phyloP scores from a whole-genome alignment of 2,797 vertebrate genomes.

The Acanthurus tractus region DNA sequence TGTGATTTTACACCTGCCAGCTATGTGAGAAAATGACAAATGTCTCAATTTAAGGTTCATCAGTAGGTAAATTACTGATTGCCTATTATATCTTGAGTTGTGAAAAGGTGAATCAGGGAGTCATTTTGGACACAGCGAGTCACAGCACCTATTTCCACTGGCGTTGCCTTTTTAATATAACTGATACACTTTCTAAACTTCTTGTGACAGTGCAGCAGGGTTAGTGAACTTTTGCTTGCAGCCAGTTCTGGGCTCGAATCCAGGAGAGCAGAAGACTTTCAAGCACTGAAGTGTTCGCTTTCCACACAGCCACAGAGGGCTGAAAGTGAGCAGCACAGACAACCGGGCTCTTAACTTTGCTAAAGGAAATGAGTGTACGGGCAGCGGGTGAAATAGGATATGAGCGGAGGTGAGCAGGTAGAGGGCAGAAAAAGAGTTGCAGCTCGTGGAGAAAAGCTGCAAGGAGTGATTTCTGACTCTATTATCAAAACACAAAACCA shows the following conservation, averaged over 20 bases:
- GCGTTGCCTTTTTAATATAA: constrained; percentile 11
- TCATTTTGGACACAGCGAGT: not conserved
- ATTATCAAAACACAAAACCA: constrained; percentile 47
- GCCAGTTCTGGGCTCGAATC: constrained; percentile 55
- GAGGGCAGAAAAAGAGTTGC: constrained; percentile 35
- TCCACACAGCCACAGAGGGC: constrained; percentile 50
- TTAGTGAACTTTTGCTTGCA: constrained; percentile 47
- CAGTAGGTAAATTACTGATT: not conserved
- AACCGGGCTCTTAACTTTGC: constrained; percentile 36
- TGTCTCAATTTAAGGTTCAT: not conserved
- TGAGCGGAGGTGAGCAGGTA: constrained; percentile 63
- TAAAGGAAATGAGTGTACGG: constrained; percentile 60
- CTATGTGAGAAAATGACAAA: not conserved
- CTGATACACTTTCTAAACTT: constrained; percentile 28
- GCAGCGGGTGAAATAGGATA: constrained; percentile 61
- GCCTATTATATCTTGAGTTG: not conserved
- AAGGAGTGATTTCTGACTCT: constrained; percentile 50
- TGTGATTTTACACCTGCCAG: not conserved
- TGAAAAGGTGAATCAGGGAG: constrained; percentile 2
- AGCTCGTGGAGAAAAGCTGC: constrained; percentile 32
- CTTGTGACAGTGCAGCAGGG: constrained; percentile 37
- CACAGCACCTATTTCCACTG: not conserved
- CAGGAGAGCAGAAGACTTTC: constrained; percentile 52
- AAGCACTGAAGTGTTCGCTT: constrained; percentile 51
- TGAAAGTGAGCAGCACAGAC: constrained; percentile 55